phyloP scores from a whole-genome alignment of 2,113 vertebrate species.

The Uria lomvia region DNA sequence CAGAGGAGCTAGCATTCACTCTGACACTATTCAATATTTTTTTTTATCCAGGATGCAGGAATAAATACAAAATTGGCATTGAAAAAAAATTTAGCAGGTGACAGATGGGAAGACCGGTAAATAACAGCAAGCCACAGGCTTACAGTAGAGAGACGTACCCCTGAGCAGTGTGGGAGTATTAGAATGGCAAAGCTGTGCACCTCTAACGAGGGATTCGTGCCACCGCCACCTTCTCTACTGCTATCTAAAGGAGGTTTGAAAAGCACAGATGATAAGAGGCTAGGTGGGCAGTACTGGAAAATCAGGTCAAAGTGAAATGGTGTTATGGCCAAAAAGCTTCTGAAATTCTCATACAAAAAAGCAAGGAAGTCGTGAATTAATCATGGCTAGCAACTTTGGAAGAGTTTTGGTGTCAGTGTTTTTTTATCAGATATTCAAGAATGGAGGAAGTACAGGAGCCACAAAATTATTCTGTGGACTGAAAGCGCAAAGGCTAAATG shows the following conservation, averaged over 20 bases:
- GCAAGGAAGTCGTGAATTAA: not conserved
- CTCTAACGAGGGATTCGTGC: not conserved
- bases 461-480: not conserved
- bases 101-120: not conserved
- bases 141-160: fast-evolving
- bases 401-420: not conserved
- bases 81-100: not conserved
- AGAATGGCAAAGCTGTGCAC: not conserved
- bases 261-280: not conserved
- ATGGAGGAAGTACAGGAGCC: not conserved
- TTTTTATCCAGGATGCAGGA: not conserved
- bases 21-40: not conserved
- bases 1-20: not conserved
- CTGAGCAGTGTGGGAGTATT: not conserved
- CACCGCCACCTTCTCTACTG: not conserved
- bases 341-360: not conserved
- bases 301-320: not conserved
- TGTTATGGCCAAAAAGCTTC: not conserved
- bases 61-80: not conserved
- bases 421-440: not conserved
- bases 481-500: not conserved
- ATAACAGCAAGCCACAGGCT: not conserved
- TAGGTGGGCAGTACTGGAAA: not conserved
- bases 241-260: not conserved
- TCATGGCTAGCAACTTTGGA: not conserved